These are phyloP conservation scores for Anoplopoma fimbria DNA, from an alignment of 2,113 vertebrate species.

Conservation along the genomic window DNA sequence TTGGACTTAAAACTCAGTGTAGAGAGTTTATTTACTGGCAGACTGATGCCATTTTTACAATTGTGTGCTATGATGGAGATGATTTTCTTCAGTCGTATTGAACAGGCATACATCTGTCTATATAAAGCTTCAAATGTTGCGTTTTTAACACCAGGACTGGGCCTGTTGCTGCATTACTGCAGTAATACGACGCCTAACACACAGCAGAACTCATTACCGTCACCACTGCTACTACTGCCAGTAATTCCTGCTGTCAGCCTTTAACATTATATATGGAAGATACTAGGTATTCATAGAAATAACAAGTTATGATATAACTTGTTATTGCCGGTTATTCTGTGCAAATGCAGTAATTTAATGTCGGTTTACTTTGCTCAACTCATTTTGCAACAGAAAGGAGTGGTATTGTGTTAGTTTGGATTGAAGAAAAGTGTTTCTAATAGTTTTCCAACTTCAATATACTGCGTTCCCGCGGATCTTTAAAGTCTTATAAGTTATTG, in stretches of 20 bases:
- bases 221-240: conserved; percentile 29
- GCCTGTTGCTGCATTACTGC: conserved; percentile 25
- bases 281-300: neutral
- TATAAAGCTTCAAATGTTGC: neutral
- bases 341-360: neutral
- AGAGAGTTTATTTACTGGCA: too few relatives aligned
- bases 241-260: neutral
- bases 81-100: neutral
- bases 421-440: neutral
- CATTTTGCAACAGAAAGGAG: neutral
- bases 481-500: too few relatives aligned
- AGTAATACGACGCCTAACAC: conserved; percentile 34
- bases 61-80: neutral
- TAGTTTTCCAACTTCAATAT: neutral
- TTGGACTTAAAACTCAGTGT: conserved; percentile 32
- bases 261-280: conserved; percentile 3
- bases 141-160: neutral
- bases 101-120: neutral
- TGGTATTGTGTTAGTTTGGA: neutral
- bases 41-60: neutral
- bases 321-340: too few relatives aligned
- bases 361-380: neutral
- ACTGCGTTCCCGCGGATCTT: too few relatives aligned
- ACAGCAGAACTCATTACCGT: conserved; percentile 25
- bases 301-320: neutral